Evolutionary conservation across 2,113 vertebrate genomes (phyloP), one percentile per base, ranked within the genome.

Genomic region (Ageneiosus marmoratus): DNA sequence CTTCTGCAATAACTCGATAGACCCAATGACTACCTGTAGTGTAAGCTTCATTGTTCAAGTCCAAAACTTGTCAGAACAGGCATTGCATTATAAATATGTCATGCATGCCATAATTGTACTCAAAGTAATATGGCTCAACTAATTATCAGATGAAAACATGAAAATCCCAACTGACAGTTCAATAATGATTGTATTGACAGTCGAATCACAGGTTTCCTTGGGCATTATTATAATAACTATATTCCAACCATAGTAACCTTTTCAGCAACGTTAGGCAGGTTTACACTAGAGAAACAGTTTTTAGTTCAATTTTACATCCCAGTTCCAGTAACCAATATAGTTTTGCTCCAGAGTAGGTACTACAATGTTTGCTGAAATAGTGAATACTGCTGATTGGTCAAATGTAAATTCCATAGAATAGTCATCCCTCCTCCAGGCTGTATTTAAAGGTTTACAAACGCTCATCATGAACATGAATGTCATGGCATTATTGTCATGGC

Each of bases 1-100:
- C 91, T 98, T 70, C 92, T 96, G 8, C 93, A 95, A 27, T 97
- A 95, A 79, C 93, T 99, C 77, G 90, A 96, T 80, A 89, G 4
- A n/a, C 95, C 98, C 18, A 92, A 97, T 92, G 92, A 94, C 80
- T 94, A 92, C 84, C 90, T 99, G 74, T 91, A 92, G 69, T 90
- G 97, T 98, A 91, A 96, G 95, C 18, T 15, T 69, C 24, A 58
- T 56, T 27, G n/a, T 63, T 63, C 22, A 44, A 32, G 20, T 51
- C n/a, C 15, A 37, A 16, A 37, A 12, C 81, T 37, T 29, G 80
- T 62, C 44, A 24, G 56, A 34, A 76, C 72, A 76, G 29, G 46
- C 20, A 24, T 20, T 5, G 9, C 69, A 53, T 69, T 46, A 41
- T 27, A 60, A 56, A 29, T 60, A 81, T 18, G 5, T 6, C 16